Evolutionary conservation across 2,113 vertebrate genomes (phyloP), one percentile per base, ranked within the genome.

Genomic region (Melospiza georgiana): DNA sequence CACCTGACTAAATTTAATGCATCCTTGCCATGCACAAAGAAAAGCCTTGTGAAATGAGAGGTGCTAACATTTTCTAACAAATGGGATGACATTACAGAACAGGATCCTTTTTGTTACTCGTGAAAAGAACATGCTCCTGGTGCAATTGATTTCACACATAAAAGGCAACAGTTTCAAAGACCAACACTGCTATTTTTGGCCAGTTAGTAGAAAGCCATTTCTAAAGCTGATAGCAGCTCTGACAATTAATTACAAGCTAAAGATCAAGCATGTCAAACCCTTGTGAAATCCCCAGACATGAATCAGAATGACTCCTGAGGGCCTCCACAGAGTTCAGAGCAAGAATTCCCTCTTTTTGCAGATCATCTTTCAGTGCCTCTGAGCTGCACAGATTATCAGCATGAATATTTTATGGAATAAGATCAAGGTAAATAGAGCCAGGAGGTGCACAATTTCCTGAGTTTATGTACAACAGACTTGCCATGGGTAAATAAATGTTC

Each of bases 251-350:
- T 94, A 94, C 44, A 84, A 87, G 48, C 74, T 89, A 92, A 96
- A 94, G 81, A 93, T 96, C 87, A 96, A 94, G 90, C 37, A 77
- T 37, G 80, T 96, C 85, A 97, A 95, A 96, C 94, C 67, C 82
- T 30, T 86, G 39, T 48, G 84, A 92, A 86, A 93, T 93, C 91
- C 73, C 89, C 31, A 75, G 87, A 61, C 63, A 62, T 54, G 41
- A 87, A 83, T 75, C 67, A 68, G 72, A 95, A 94, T 55, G 76
- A 49, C 55, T 93, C 31, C 52, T 6, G 15, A 84, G 66, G 86
- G 76, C 65, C 59, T 58, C 54, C 76, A 54, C 1, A 15, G 46
- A 52, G 44, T 72, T 89, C 84, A 93, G 76, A 74, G 77, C 44
- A 90, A 93, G 20, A 35, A 41, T 41, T 93, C 18, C 46, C 33